Conservation (phyloP, 2,113 vertebrate genomes). For the Paralichthys olivaceus region DNA sequence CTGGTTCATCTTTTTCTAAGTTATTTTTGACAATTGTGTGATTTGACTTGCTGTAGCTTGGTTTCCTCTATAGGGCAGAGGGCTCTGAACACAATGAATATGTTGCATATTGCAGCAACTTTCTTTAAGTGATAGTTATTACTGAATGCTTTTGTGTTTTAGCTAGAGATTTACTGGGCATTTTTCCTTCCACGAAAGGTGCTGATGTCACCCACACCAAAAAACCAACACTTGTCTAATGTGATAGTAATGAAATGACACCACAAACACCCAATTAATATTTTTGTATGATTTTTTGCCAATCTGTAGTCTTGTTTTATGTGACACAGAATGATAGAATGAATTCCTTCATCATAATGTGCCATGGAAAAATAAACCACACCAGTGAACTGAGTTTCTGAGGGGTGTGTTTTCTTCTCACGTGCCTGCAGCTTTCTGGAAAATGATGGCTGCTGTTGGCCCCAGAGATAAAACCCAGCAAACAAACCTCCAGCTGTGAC, state of each 20-base stretch:
- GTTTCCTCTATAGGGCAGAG: slow-evolving; percentile 52
- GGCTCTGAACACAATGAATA: slow-evolving; percentile 66
- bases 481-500: slow-evolving; percentile 41
- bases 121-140: slow-evolving; percentile 44
- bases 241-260: slow-evolving; percentile 55
- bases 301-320: slow-evolving; percentile 64
- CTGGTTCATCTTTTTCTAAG: slow-evolving; percentile 72
- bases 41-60: slow-evolving; percentile 52
- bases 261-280: slow-evolving; percentile 57
- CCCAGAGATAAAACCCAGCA: slow-evolving; percentile 10
- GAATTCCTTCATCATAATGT: slow-evolving; percentile 62
- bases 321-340: slow-evolving; percentile 64
- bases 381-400: slow-evolving; percentile 42
- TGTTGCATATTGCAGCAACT: slow-evolving; percentile 83
- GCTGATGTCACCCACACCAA: slow-evolving; percentile 51
- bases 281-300: slow-evolving; percentile 75
- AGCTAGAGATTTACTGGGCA: slow-evolving; percentile 26
- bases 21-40: slow-evolving; percentile 69
- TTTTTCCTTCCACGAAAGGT: slow-evolving; percentile 31
- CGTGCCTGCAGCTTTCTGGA: slow-evolving; percentile 17
- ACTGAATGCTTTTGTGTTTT: slow-evolving; percentile 53
- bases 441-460: background rate
- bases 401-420: slow-evolving; percentile 36
- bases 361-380: slow-evolving; percentile 69
- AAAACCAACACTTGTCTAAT: slow-evolving; percentile 34